Percentiles rank a stretch among this genome's conserved stretches.
Conservation (phyloP, 2,888 invertebrate genomes). For the Polyommatus iphigenia region DNA sequence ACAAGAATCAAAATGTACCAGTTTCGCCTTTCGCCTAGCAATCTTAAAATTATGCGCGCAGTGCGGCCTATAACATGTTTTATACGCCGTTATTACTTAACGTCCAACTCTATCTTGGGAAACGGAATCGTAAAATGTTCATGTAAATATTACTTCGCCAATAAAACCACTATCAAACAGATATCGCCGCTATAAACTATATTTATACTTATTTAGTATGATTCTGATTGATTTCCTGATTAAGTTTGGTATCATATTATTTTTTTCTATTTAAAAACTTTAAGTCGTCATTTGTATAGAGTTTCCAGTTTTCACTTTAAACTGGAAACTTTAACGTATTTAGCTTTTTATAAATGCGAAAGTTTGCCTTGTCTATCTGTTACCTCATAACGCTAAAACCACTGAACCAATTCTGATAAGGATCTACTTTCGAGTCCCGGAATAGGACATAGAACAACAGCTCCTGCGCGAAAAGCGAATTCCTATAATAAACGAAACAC, state of each 20-base stretch:
- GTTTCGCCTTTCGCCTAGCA: background rate
- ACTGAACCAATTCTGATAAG: no score
- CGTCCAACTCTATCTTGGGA: background rate
- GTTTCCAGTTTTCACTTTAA: no score
- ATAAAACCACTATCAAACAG: background rate
- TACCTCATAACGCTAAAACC: no score
- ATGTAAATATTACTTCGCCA: background rate
- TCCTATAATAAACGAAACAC: no score
- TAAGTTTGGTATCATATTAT: background rate
- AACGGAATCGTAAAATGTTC: background rate
- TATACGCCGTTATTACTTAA: background rate
- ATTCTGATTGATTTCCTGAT: background rate
- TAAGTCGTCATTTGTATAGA: no score
- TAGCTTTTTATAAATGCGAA: no score
- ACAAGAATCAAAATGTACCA: background rate
- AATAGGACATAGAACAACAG: no score
- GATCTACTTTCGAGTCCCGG: no score
- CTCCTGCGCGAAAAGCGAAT: no score
- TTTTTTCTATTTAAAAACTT: no score
- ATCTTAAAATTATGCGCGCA: background rate
- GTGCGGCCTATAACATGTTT: background rate
- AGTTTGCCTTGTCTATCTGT: no score
- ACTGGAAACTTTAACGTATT: no score
- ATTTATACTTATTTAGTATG: background rate
- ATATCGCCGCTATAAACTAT: background rate